phyloP scores from a whole-genome alignment of 2,797 vertebrate species.

The Ciconia nigra region DNA sequence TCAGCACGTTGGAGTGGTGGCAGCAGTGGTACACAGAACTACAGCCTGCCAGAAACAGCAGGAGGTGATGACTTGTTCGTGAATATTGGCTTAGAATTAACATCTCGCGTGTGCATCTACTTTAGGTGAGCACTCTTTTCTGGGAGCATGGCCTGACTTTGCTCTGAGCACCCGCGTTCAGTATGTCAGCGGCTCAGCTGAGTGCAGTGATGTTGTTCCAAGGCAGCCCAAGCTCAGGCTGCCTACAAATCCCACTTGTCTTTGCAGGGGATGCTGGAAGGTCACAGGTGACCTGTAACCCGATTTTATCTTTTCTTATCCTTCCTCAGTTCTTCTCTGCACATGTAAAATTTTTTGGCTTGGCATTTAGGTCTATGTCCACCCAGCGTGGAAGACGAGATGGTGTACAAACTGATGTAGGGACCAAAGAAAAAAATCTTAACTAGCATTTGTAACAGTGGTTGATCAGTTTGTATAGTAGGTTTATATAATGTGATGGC shows the following conservation, averaged over 20 bases:
- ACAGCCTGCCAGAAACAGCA: background rate
- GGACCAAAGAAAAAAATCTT: background rate
- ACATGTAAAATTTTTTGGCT: background rate
- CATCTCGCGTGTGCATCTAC: background rate
- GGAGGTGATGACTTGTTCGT: background rate
- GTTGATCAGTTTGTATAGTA: background rate
- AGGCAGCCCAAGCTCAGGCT: background rate
- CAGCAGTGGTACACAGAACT: background rate
- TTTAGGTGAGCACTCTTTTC: background rate
- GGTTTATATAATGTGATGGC: background rate
- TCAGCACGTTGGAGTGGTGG: background rate
- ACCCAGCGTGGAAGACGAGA: fast-evolving
- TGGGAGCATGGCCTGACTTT: background rate
- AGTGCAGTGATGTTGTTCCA: background rate
- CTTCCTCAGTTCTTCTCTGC: background rate
- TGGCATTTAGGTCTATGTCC: background rate
- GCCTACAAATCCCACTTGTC: background rate
- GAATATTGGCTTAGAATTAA: background rate
- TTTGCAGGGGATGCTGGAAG: background rate
- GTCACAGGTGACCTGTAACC: background rate
- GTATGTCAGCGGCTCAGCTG: background rate
- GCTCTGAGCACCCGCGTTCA: background rate
- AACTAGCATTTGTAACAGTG: fast-evolving
- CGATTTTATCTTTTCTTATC: background rate
- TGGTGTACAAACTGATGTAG: background rate